Conservation (phyloP, 2,113 vertebrate species). For the Muntiacus reevesi region DNA sequence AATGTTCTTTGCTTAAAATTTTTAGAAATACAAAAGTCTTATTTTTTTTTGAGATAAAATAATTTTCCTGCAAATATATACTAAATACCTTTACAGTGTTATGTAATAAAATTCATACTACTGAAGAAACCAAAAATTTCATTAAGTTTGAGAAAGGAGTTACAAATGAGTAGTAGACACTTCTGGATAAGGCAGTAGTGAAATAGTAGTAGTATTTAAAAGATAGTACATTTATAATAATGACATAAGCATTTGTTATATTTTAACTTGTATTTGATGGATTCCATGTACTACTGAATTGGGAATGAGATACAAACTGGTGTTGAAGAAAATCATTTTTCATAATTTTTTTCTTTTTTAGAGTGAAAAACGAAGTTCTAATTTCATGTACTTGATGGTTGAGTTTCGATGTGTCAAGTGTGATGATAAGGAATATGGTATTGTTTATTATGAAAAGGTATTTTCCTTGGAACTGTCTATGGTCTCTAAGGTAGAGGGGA, state of each 20-base stretch:
- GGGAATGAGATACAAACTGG: neutral
- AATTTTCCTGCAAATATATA: neutral
- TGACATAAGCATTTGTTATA: neutral
- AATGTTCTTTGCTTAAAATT: neutral
- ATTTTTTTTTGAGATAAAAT: constrained; percentile 10
- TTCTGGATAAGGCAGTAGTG: neutral
- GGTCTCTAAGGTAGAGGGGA: constrained; percentile 30
- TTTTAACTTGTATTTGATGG: neutral
- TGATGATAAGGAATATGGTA: constrained; percentile 94
- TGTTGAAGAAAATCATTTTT: neutral
- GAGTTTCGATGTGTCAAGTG: constrained; percentile 96
- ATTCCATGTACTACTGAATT: neutral
- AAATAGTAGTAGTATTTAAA: neutral
- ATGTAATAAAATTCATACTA: neutral
- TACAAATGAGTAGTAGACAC: neutral
- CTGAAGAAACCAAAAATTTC: neutral
- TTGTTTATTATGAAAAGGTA: constrained; percentile 99
- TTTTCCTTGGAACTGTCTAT: constrained; percentile 61
- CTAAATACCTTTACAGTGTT: neutral
- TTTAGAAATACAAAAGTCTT: neutral
- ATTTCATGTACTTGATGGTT: constrained; percentile 99
- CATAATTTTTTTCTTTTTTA: constrained; percentile 72
- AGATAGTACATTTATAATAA: neutral
- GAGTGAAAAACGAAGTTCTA: constrained; percentile 98
- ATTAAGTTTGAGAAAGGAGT: neutral